Base-by-base conservation (phyloP, 2,888 invertebrate species). In the Sabellastarte sp. region DNA sequence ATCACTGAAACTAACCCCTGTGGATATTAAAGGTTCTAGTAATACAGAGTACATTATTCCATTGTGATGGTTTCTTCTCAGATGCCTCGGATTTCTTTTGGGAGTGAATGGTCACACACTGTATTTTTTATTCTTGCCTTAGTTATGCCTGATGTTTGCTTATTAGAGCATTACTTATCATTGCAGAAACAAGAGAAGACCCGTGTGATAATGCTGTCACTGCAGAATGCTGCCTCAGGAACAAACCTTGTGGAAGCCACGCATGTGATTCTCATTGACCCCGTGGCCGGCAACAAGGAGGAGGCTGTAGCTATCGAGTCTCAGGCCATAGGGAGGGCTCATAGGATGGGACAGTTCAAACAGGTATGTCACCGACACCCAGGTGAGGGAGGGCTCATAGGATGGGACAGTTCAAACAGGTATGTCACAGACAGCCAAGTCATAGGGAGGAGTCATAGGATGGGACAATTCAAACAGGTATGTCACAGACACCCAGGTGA, bases 141-240 rank as follows among this genome's bases (percentile, higher is more conserved):
- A n/a, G n/a, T n/a, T n/a, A n/a, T n/a, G n/a, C n/a, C n/a, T n/a
- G n/a, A n/a, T n/a, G n/a, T n/a, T n/a, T n/a, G n/a, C n/a, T n/a
- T n/a, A n/a, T n/a, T n/a, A n/a, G n/a, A n/a, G n/a, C n/a, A n/a
- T n/a, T n/a, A n/a, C n/a, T n/a, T n/a, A n/a, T n/a, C n/a, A n/a
- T n/a, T 28, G 30, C 62, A 62, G 62, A 62, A 62, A 52, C 62
- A 62, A 32, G 57, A 57, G 57, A 62, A 62, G 50, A 63, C 57
- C 15, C 60, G 61, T 2, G 64, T 64, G 32, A 64, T 64, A 56
- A 64, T 64, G 64, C 52, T 64, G 61, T 64, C 64, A 1, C 57
- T 64, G 61, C 32, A 64, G 41, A 24, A 64, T 52, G 61, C 61
- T 0, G 64, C 64, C 0, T 64, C 64, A 20, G 62, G 62, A 30